Evolutionary conservation across 2,888 invertebrate genomes (phyloP).

Genomic region (Notodromas monacha): DNA sequence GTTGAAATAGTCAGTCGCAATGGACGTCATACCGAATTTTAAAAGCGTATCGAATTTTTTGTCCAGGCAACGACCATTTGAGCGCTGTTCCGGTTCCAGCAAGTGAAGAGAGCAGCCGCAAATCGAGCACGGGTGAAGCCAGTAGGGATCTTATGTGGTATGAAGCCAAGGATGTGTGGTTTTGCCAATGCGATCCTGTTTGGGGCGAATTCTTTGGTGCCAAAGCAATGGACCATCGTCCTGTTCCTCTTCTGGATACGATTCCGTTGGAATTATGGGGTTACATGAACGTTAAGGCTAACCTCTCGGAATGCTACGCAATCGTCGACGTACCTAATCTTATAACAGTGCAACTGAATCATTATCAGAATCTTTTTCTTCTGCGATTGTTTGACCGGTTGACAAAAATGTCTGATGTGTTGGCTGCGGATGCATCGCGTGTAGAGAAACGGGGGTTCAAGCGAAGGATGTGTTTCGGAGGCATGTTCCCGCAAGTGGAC

Average conservation of each 20-base stretch:
- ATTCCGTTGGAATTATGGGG: slow-evolving; percentile 18
- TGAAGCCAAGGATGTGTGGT: slow-evolving; percentile 57
- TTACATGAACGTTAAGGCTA: slow-evolving; percentile 13
- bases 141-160: slow-evolving; percentile 30
- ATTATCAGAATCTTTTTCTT: slow-evolving; percentile 66
- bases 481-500: slow-evolving; percentile 1
- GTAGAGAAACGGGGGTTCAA: background rate
- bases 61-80: slow-evolving; percentile 20
- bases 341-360: slow-evolving; percentile 62
- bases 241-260: slow-evolving; percentile 18
- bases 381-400: slow-evolving; percentile 46
- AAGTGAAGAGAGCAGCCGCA: slow-evolving; percentile 1
- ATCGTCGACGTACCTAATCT: slow-evolving; percentile 48
- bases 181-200: slow-evolving; percentile 49
- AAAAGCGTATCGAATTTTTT: slow-evolving; percentile 10
- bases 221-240: slow-evolving; percentile 22
- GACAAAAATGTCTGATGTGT: slow-evolving; percentile 24
- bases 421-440: background rate
- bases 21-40: too few relatives aligned
- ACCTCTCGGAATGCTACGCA: slow-evolving; percentile 43
- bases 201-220: slow-evolving; percentile 76
- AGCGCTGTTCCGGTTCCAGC: slow-evolving; percentile 13
- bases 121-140: too few relatives aligned
- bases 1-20: too few relatives aligned
- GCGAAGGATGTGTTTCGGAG: background rate